Evolutionary conservation across 2,113 vertebrate genomes (phyloP), one percentile per base, ranked within the genome.

Genomic region (Morone chrysops): DNA sequence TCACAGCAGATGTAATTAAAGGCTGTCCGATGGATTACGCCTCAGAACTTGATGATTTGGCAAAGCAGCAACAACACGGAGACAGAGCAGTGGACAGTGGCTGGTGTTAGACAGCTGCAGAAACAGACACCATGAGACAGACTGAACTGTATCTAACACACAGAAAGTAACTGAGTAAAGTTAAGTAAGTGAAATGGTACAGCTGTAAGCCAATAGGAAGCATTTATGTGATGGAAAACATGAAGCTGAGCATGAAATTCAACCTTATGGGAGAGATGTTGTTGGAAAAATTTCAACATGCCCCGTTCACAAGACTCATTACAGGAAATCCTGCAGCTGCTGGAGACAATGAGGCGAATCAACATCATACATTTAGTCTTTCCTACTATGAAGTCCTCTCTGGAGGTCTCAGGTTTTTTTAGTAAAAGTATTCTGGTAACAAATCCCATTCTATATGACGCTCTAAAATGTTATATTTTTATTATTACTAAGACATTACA

Each of bases 1-100:
- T 87, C 53, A 78, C 77, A 80, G 90, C 85, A 82, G 53, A 70
- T 59, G 61, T 81, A 89, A 93, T 92, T 89, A 87, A 77, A 82
- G 86, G 56, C 80, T 73, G 81, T 75, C 78, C 10, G 31, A 59
- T 84, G 77, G 76, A 85, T 78, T 74, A 31, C 4, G n/a, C 65
- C 6, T 75, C 48, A 43, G 69, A 66, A 73, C 45, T 6, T 40
- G 40, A 75, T 74, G 56, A 54, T 79, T 65, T 81, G 73, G 45
- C 61, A 83, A 56, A 70, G 31, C 57, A 36, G 67, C 38, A 31
- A 70, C 12, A 63, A 20, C 13, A 20, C 6, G 45, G 2, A 67
- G 14, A 56, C 2, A 56, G 54, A 48, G 8, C 14, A 8, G 12
- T 87, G 12, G 53, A 38, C 16, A 59, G 31, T 38, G 47, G 10